Conservation (phyloP, 2,113 vertebrate genomes). For the Numenius arquata region DNA sequence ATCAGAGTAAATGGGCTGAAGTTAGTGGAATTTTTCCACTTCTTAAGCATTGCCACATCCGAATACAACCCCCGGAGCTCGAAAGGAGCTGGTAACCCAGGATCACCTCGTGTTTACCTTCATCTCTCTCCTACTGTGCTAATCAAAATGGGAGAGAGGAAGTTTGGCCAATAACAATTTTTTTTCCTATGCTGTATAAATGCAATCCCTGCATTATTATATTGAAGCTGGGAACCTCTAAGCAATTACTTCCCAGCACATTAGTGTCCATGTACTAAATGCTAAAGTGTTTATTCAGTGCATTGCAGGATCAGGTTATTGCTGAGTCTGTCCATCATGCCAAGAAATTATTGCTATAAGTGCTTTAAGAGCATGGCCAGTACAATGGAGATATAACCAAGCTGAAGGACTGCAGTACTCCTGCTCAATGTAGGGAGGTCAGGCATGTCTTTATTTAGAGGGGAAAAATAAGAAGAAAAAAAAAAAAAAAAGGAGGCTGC, state of each 20-base stretch:
- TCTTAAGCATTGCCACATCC: background rate
- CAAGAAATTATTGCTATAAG: constrained; percentile 64
- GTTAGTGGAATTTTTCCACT: background rate
- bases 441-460: background rate
- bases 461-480: background rate
- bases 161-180: background rate
- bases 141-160: constrained; percentile 46
- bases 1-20: background rate
- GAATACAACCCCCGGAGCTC: background rate
- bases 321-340: constrained; percentile 72
- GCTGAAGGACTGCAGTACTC: background rate
- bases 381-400: constrained; percentile 7
- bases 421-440: background rate
- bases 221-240: constrained; percentile 61
- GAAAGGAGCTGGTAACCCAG: background rate
- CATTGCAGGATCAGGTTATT: constrained; percentile 60
- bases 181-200: constrained; percentile 10
- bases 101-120: background rate
- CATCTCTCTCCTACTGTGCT: background rate
- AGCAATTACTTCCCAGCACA: constrained; percentile 69
- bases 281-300: constrained; percentile 74
- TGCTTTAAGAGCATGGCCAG: constrained; percentile 53
- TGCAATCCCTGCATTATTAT: constrained; percentile 65
- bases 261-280: constrained; percentile 67
- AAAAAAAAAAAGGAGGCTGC: background rate